phyloP scores from a whole-genome alignment of 2,888 invertebrate genomes.

The Chironomus tentans region DNA sequence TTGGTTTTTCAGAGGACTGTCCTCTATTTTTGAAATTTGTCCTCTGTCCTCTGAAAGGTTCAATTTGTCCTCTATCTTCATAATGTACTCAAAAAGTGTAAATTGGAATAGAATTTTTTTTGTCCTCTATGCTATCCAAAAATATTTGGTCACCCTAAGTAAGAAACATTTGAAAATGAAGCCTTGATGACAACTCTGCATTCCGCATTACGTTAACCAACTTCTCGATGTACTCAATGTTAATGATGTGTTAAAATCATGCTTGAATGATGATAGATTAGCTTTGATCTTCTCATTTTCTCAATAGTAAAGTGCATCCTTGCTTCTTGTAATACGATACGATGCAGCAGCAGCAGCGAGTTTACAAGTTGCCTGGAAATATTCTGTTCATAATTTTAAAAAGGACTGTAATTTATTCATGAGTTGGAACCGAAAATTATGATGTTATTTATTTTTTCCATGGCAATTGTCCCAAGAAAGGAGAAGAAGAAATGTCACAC shows the following conservation, averaged over 20 bases:
- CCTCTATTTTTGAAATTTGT: too few species aligned
- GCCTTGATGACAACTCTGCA: too few species aligned
- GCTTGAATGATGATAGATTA: conserved; percentile 6
- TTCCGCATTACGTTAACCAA: neutral
- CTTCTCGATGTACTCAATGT: neutral
- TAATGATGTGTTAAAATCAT: conserved; percentile 13
- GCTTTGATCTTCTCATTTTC: neutral
- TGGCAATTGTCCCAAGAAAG: neutral
- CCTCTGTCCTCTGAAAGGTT: too few species aligned
- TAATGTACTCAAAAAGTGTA: too few species aligned
- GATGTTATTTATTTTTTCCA: neutral
- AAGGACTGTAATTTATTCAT: neutral
- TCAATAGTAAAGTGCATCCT: too few species aligned
- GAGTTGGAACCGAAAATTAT: neutral
- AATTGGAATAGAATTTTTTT: too few species aligned
- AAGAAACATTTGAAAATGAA: too few species aligned
- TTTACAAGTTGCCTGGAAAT: neutral
- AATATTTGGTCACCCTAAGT: too few species aligned
- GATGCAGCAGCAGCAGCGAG: neutral
- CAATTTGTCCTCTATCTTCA: too few species aligned
- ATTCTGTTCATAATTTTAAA: neutral
- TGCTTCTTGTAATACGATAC: neutral
- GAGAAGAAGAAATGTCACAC: conserved; percentile 2
- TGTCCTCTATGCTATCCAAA: too few species aligned
- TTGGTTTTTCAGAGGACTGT: too few species aligned